Evolutionary conservation across 2,888 invertebrate species (phyloP), one percentile per base, ranked within the genome.

Genomic region (Phengaris alcon): DNA sequence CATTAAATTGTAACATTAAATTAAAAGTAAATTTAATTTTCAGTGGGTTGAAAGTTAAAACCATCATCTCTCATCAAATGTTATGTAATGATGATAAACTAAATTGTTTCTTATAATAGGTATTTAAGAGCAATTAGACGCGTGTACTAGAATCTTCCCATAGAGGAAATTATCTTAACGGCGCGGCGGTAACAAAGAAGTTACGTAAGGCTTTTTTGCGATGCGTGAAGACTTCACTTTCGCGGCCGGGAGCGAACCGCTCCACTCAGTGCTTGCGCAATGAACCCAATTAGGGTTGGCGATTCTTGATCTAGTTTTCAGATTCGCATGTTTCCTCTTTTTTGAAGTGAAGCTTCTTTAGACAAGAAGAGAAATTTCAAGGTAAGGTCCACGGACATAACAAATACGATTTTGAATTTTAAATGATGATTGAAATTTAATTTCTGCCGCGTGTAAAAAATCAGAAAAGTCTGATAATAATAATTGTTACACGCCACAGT

Each of bases 141-240:
- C 35, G 6, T 44, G 64, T 44, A 35, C 64, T 64, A 64, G 59
- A 22, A 64, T 2, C 64, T 35, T 64, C 44, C 64, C 12, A 64
- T 64, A 48, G 13, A 64, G 72, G 70, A 75, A 75, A 73, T 69
- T 59, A 73, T n/a, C n/a, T n/a, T n/a, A n/a, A n/a, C n/a, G n/a
- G 74, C 75, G 64, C 77, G 77, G 68, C 68, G 76, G 83, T 85
- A 87, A 87, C 87, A 83, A 81, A 72, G 72, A 83, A 9, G 84
- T 92, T 91, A 89, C 84, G 83, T 90, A 91, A 92, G 86, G 84
- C 87, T 87, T 91, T 91, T 90, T 90, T 90, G 86, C 84, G 83
- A 81, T 86, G 77, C 79, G 77, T 81, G 81, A 82, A 80, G 79
- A 82, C 82, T 86, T 86, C 84, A 87, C 91, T 91, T 92, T 90